phyloP scores from a whole-genome alignment of 2,888 invertebrate genomes.

The Hypsopygia costalis region DNA sequence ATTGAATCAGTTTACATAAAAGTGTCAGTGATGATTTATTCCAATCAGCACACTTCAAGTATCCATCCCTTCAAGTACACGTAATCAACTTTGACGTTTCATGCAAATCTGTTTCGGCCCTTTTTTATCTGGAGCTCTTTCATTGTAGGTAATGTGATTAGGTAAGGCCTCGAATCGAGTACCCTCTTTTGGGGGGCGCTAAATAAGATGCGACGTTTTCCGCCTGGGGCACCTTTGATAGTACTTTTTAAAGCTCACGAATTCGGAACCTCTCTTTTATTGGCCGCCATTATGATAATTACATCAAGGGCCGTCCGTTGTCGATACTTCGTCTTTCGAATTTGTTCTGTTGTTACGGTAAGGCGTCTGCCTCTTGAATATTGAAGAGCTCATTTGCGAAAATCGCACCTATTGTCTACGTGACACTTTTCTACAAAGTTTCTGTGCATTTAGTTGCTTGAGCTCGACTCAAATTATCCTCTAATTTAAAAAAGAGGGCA shows the following conservation, averaged over 20 bases:
- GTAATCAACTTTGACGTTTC: slow-evolving; percentile 70
- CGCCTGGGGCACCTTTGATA: slow-evolving; percentile 76
- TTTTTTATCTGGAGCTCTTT: slow-evolving; percentile 71
- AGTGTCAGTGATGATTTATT: slow-evolving; percentile 38
- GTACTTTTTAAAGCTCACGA: slow-evolving; percentile 77
- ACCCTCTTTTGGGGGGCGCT: slow-evolving; percentile 63
- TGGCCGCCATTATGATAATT: slow-evolving; percentile 79
- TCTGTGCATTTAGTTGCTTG: slow-evolving; percentile 32
- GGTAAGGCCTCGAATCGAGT: slow-evolving; percentile 52
- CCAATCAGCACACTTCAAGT: slow-evolving; percentile 44
- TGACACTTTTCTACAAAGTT: slow-evolving; percentile 59
- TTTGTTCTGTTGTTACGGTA: slow-evolving; percentile 75
- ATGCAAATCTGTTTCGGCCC: slow-evolving; percentile 73
- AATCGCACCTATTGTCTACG: slow-evolving; percentile 75
- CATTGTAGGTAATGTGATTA: slow-evolving; percentile 74
- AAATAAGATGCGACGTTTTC: slow-evolving; percentile 78
- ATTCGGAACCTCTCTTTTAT: slow-evolving; percentile 76
- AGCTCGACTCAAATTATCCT: slow-evolving; percentile 27
- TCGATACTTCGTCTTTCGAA: slow-evolving; percentile 75
- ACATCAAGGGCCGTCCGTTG: slow-evolving; percentile 69
- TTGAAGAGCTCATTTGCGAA: slow-evolving; percentile 73
- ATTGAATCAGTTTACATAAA: slow-evolving; percentile 8
- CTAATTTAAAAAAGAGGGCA: slow-evolving; percentile 8
- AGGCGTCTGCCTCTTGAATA: slow-evolving; percentile 72
- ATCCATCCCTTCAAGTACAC: slow-evolving; percentile 31